phyloP scores from a whole-genome alignment of 2,888 invertebrate genomes.

The Trissolcus japonicus region DNA sequence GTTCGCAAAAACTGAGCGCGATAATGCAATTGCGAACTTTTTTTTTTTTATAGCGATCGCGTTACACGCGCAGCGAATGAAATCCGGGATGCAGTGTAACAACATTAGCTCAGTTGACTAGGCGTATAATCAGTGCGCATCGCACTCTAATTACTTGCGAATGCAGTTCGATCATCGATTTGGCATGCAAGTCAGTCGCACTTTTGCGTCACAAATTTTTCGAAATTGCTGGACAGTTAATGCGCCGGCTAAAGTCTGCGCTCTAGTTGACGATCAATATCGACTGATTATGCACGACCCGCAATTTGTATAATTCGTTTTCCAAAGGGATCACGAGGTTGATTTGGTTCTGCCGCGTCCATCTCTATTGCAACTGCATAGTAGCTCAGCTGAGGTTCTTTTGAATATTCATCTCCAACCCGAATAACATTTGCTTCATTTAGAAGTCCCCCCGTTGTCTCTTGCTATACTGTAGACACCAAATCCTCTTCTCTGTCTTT shows the following conservation, averaged over 20 bases:
- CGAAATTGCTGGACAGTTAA: conserved; percentile 7
- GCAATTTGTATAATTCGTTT: conserved; percentile 69
- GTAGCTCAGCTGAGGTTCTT: conserved; percentile 55
- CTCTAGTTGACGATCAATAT: conserved; percentile 35
- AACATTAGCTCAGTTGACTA: conserved; percentile 10
- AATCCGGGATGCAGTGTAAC: conserved; percentile 4
- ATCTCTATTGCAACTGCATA: conserved; percentile 45
- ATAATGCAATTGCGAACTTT: conserved; percentile 6
- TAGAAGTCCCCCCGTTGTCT: conserved; percentile 51
- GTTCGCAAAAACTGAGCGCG: not conserved
- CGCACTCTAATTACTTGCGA: conserved; percentile 19
- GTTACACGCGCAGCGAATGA: not conserved
- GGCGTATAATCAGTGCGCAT: conserved; percentile 17
- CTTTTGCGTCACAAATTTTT: conserved; percentile 7
- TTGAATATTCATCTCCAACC: conserved; percentile 66
- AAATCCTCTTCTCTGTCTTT: conserved; percentile 9
- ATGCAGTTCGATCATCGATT: conserved; percentile 7
- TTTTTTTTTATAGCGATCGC: not conserved
- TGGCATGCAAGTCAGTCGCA: conserved; percentile 12
- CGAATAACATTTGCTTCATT: conserved; percentile 61
- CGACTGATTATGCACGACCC: conserved; percentile 63
- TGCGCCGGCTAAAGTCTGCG: not conserved
- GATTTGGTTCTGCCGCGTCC: conserved; percentile 40
- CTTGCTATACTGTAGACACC: conserved; percentile 1
- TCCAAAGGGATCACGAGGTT: conserved; percentile 63